These are phyloP conservation scores for Nephrocerus scutellatus DNA, from an alignment of 2,888 invertebrate species.

Conservation along the genomic window DNA sequence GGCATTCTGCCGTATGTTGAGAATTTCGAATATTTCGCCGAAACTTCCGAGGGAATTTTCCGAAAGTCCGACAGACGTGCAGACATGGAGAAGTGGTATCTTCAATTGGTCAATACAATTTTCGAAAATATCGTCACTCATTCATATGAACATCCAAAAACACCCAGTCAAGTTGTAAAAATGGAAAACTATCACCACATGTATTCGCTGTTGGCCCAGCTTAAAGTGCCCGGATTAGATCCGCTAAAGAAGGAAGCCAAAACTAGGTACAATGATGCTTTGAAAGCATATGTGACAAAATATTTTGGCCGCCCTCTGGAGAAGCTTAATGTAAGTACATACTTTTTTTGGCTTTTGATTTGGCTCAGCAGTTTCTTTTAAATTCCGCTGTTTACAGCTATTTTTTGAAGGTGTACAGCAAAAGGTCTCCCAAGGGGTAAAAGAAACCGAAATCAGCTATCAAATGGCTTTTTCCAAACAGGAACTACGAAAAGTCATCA, in stretches of 20 bases:
- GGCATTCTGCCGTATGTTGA: constrained; percentile 84
- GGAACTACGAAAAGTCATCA: constrained; percentile 89
- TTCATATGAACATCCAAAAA: constrained; percentile 79
- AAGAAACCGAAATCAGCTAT: constrained; percentile 95
- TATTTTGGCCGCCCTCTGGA: constrained; percentile 91
- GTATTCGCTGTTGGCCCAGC: constrained; percentile 74
- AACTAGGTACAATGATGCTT: constrained; percentile 79
- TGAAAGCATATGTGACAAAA: constrained; percentile 85
- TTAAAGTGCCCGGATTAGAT: constrained; percentile 87
- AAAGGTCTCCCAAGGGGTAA: constrained; percentile 88
- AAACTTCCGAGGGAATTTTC: constrained; percentile 81
- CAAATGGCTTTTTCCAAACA: constrained; percentile 96
- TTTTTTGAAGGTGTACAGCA: constrained; percentile 97
- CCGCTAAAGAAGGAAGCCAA: constrained; percentile 83
- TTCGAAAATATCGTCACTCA: constrained; percentile 74
- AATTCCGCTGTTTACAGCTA: constrained; percentile 58
- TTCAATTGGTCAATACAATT: constrained; percentile 71
- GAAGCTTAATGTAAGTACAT: constrained; percentile 69
- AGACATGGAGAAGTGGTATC: constrained; percentile 89
- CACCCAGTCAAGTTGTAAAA: constrained; percentile 84
- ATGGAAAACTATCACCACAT: constrained; percentile 97
- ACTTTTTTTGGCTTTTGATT: constrained; percentile 1
- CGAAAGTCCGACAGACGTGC: constrained; percentile 76
- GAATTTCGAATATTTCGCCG: constrained; percentile 84
- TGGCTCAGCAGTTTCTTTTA: constrained; percentile 1